phyloP scores from a whole-genome alignment of 1,140 invertebrate genomes.

The Pseudomyrmex concolor region DNA sequence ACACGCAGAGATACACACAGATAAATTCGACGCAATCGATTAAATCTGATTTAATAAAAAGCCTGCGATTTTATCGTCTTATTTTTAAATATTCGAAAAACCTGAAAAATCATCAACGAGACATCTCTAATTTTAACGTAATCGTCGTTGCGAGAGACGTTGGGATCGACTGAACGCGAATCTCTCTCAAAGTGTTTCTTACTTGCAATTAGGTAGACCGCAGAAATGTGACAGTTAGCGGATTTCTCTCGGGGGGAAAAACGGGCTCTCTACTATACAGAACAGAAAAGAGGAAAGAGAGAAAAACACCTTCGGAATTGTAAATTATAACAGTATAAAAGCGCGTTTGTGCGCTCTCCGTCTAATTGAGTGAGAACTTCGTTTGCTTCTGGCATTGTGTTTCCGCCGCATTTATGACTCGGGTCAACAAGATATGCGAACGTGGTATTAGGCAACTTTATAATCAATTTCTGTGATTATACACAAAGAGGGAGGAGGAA shows the following conservation, averaged over 20 bases:
- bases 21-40: not conserved
- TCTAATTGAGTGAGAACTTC: conserved; percentile 20
- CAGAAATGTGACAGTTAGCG: conserved; percentile 28
- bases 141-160: not conserved
- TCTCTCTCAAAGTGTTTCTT: not conserved
- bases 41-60: too few relatives aligned
- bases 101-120: not conserved
- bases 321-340: conserved; percentile 31
- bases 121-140: conserved; percentile 6
- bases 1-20: too few relatives aligned
- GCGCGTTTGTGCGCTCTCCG: not conserved
- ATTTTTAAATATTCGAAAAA: too few relatives aligned
- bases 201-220: conserved; percentile 11
- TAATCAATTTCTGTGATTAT: not conserved
- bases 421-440: not conserved
- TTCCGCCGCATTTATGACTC: not conserved
- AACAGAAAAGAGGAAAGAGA: too few relatives aligned
- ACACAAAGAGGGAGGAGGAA: not conserved
- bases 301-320: not conserved
- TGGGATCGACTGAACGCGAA: not conserved
- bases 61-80: too few relatives aligned
- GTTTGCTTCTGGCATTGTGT: not conserved
- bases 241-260: conserved; percentile 29
- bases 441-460: not conserved
- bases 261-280: not conserved